Conservation (phyloP, 1,140 invertebrate species). For the Brachionus paranguensis region DNA sequence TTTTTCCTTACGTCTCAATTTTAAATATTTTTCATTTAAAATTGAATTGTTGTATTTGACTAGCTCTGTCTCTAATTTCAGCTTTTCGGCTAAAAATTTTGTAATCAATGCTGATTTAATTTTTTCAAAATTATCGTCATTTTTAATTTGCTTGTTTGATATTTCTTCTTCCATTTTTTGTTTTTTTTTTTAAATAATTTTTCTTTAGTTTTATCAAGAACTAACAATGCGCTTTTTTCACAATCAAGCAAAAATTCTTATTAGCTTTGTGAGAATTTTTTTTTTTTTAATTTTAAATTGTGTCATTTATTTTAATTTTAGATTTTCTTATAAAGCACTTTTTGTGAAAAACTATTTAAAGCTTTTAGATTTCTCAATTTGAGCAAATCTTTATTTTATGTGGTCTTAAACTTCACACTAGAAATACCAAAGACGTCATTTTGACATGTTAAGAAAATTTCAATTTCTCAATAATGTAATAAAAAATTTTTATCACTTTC, state of each 20-base stretch:
- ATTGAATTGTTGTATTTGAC: background rate
- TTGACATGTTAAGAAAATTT: too few relatives aligned
- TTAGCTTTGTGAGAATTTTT: too few relatives aligned
- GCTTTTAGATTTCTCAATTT: too few relatives aligned
- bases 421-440: too few relatives aligned
- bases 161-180: background rate
- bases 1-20: conserved; percentile 15
- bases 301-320: too few relatives aligned
- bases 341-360: too few relatives aligned
- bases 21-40: conserved; percentile 9
- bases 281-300: too few relatives aligned
- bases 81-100: background rate
- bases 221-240: background rate
- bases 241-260: background rate
- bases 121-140: background rate
- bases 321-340: too few relatives aligned
- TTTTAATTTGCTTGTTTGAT: background rate
- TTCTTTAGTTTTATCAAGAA: background rate
- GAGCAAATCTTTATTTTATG: too few relatives aligned
- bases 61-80: background rate
- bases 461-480: too few relatives aligned
- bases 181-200: background rate
- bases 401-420: too few relatives aligned
- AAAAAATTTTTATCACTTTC: too few relatives aligned
- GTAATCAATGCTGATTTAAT: background rate